phyloP scores from a whole-genome alignment of 2,888 invertebrate genomes.

The Philereme vetulata region DNA sequence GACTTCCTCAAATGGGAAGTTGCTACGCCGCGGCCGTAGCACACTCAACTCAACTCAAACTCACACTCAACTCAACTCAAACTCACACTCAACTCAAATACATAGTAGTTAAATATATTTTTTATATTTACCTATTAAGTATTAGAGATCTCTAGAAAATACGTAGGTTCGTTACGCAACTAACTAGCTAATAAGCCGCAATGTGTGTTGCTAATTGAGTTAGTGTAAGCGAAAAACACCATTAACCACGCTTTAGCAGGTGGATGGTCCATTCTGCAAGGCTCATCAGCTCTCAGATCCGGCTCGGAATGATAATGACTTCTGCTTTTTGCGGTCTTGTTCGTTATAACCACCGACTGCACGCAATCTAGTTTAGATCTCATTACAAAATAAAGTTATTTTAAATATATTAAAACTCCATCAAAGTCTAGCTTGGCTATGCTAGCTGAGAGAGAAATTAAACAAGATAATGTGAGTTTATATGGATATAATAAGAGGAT shows the following conservation, averaged over 20 bases:
- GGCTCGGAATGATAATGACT: conserved; percentile 60
- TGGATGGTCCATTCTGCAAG: conserved; percentile 42
- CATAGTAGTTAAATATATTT: no score
- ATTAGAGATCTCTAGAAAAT: conserved; percentile 2
- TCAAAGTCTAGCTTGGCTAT: no score
- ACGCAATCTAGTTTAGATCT: conserved; percentile 31
- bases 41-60: no score
- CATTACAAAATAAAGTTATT: not conserved
- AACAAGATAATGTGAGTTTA: no score
- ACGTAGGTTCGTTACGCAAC: not conserved
- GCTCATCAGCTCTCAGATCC: conserved; percentile 59
- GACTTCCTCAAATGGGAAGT: no score
- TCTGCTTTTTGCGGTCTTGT: conserved; percentile 45
- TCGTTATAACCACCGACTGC: conserved; percentile 41
- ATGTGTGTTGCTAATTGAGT: conserved; percentile 39
- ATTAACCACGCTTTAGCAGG: conserved; percentile 42
- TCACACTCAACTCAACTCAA: no score
- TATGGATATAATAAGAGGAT: no score
- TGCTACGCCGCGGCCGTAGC: not conserved
- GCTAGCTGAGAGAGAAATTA: no score
- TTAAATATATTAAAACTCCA: no score
- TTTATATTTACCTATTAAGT: no score
- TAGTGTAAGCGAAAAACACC: conserved; percentile 42
- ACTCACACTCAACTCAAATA: no score
- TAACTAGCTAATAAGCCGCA: conserved; percentile 12